These are phyloP conservation scores for Eudasyphora cyanicolor DNA, from an alignment of 2,888 invertebrate genomes.

Conservation along the genomic window DNA sequence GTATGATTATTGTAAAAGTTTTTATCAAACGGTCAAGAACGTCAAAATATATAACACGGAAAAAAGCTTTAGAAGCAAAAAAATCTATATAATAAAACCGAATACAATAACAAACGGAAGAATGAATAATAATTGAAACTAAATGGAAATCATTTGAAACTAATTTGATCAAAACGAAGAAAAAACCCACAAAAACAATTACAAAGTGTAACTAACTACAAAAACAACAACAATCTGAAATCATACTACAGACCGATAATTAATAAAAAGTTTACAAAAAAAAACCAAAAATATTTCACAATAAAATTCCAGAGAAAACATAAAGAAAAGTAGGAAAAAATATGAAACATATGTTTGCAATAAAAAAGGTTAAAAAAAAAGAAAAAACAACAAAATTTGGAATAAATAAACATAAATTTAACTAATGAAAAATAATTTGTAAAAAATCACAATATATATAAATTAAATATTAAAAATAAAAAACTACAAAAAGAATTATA, in stretches of 20 bases:
- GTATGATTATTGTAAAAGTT: constrained; percentile 74
- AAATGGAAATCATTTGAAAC: constrained; percentile 11
- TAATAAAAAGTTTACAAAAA: constrained; percentile 28
- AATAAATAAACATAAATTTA: no score
- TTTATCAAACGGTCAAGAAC: constrained; percentile 80
- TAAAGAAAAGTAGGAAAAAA: constrained; percentile 36
- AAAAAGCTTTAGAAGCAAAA: constrained; percentile 43
- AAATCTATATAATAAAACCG: constrained; percentile 25
- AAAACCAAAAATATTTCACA: constrained; percentile 9
- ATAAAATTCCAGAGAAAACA: constrained; percentile 18
- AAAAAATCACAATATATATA: no score
- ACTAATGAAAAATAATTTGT: neutral
- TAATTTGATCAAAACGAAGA: neutral
- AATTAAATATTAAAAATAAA: neutral
- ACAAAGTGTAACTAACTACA: constrained; percentile 9
- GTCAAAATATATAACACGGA: constrained; percentile 64
- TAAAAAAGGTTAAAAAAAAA: neutral
- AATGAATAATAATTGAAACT: constrained; percentile 26
- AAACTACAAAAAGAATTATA: neutral
- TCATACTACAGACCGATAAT: neutral
- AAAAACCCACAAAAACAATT: neutral
- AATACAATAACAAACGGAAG: constrained; percentile 13
- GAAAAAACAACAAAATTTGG: neutral
- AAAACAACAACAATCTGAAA: no score
- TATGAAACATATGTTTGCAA: constrained; percentile 24